Evolutionary conservation across 1,140 invertebrate species (phyloP).

Genomic region (Hylaeus anthracinus): DNA sequence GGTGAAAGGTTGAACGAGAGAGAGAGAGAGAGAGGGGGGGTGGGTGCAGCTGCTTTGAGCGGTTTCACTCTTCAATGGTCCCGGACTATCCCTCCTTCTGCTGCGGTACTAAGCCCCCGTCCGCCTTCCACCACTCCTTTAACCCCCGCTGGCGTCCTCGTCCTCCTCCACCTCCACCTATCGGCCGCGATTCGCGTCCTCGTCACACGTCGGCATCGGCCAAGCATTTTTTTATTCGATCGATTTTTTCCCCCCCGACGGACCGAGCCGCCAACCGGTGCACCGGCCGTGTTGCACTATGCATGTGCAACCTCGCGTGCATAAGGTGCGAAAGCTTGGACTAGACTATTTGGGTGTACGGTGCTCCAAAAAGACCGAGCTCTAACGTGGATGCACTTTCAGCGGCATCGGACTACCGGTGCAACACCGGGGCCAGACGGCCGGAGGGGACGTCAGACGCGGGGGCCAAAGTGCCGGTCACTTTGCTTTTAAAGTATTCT

Average conservation of each 20-base stretch:
- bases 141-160: slow-evolving; percentile 58
- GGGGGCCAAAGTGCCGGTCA: slow-evolving; percentile 16
- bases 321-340: slow-evolving; percentile 64
- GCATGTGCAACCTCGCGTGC: slow-evolving; percentile 63
- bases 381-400: slow-evolving; percentile 61
- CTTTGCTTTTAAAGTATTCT: slow-evolving; percentile 49
- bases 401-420: slow-evolving; percentile 12
- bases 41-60: slow-evolving; percentile 79
- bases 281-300: slow-evolving; percentile 63
- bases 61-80: slow-evolving; percentile 80
- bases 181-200: slow-evolving; percentile 70
- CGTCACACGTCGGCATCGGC: slow-evolving; percentile 68
- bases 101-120: slow-evolving; percentile 59
- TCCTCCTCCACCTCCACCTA: slow-evolving; percentile 59
- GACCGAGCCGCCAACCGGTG: slow-evolving; percentile 31
- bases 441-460: slow-evolving; percentile 25
- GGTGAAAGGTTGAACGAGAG: slow-evolving; percentile 51
- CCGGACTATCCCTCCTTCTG: slow-evolving; percentile 68
- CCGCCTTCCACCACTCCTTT: slow-evolving; percentile 57
- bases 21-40: slow-evolving; percentile 38
- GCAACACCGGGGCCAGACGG: not conserved
- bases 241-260: slow-evolving; percentile 59
- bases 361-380: slow-evolving; percentile 55
- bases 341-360: slow-evolving; percentile 60
- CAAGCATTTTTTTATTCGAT: slow-evolving; percentile 69